Evolutionary conservation across 2,797 vertebrate genomes (phyloP).

Genomic region (Gymnothorax reevesii): DNA sequence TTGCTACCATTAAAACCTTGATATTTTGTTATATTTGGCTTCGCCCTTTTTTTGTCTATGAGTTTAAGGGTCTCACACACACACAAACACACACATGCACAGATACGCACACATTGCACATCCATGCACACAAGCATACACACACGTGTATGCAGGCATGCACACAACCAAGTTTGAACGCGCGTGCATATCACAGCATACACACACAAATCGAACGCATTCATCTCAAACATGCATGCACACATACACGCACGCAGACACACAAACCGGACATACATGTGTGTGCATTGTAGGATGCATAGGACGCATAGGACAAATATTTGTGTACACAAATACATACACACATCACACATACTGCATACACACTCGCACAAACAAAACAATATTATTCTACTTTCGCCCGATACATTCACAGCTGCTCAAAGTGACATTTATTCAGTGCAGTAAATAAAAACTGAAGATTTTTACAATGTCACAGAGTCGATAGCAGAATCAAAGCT

Average conservation of each 20-base stretch:
- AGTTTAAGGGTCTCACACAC: background rate
- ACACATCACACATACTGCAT: conserved; percentile 27
- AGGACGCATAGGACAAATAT: background rate
- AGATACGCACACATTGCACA: conserved; percentile 31
- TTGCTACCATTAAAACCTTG: no score
- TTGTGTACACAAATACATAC: background rate
- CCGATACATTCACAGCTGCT: no score
- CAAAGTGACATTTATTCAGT: no score
- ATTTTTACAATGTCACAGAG: background rate
- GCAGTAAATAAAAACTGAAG: no score
- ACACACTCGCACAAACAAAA: conserved; percentile 21
- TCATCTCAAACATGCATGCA: conserved; percentile 24
- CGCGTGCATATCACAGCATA: background rate
- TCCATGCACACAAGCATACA: conserved; percentile 24
- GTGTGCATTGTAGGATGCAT: conserved; percentile 31
- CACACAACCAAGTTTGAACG: background rate
- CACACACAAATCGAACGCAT: background rate
- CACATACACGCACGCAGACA: conserved; percentile 29
- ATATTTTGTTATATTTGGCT: no score
- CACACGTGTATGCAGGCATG: conserved; percentile 41
- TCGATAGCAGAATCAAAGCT: background rate
- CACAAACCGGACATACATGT: conserved; percentile 23
- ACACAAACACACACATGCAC: conserved; percentile 32
- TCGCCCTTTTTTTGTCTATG: background rate
- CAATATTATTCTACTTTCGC: background rate